phyloP scores from a whole-genome alignment of 2,113 vertebrate species.

The Silurus glanis region DNA sequence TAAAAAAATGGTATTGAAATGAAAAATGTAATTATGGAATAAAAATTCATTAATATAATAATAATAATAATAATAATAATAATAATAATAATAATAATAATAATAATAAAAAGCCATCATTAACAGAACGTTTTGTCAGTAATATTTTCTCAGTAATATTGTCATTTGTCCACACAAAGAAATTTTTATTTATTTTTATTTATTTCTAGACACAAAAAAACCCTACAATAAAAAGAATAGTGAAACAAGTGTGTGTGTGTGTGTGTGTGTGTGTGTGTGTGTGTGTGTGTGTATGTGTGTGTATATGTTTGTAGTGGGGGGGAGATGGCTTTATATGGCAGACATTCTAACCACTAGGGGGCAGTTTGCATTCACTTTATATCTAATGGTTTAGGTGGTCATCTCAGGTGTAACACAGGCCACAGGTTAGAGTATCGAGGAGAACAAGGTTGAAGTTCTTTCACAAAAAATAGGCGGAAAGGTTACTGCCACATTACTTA shows the following conservation, averaged over 20 bases:
- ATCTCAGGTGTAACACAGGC: background rate
- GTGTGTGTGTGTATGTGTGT: background rate
- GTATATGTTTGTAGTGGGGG: background rate
- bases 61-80: no score
- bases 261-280: background rate
- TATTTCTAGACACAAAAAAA: background rate
- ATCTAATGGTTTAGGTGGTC: background rate
- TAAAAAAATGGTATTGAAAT: no score
- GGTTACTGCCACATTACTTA: background rate
- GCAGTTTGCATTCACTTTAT: background rate
- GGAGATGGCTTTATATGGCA: background rate
- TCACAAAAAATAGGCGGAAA: background rate
- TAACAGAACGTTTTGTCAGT: no score
- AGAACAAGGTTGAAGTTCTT: no score
- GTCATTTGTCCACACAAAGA: background rate
- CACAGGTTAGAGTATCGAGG: background rate
- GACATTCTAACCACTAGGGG: conserved; percentile 10
- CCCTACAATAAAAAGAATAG: background rate
- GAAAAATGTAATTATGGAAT: no score
- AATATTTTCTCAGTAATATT: no score
- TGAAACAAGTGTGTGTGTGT: background rate
- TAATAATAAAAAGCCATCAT: no score
- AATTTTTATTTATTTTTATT: no score
- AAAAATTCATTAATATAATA: no score
- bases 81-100: no score